Base-by-base conservation (phyloP, 37 sponge, comb jelly and placozoan genomes). In the Dysidea cf. avara region DNA sequence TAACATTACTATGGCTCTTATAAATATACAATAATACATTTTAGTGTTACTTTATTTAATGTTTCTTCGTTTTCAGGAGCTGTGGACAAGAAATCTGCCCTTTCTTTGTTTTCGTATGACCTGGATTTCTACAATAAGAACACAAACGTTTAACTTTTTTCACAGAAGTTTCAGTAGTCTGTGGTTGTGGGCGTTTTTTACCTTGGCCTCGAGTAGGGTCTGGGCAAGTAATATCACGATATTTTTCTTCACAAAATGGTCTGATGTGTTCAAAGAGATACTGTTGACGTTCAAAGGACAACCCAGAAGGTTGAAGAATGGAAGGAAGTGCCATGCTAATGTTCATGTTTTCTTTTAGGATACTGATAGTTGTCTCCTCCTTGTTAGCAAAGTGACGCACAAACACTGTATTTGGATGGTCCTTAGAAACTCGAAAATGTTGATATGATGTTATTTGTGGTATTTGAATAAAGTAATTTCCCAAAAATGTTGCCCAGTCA, bases 61-160 rank as follows among this genome's bases (percentile, higher is more conserved):
- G 20, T 18, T 12, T n/a, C 13, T 59, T 25, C 22, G 22, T 53
- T 26, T 51, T 13, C 17, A 47, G 26, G 7, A 50, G 52, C 52
- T 24, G 28, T 26, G 66, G 65, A 38, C 65, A 64, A 24, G 66
- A 53, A 50, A 51, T 64, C 29, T 48, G 3, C 5, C 54, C 66
- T 63, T 43, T 18, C 39, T 47, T 63, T 29, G 66, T 76, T 26
- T 76, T 76, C 21, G 68, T 77, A 66, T 77, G 78, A 6, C 78
- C 68, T 14, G 68, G 78, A 5, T 26, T 29, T 16, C 68, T 33
- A 40, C 78, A 77, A 69, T 77, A 34, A 7, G 57, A 38, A 33
- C 78, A 77, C 12, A 66, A 17, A n/a, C 78, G 39, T 14, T 31
- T 38, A 14, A 18, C 33, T 17, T 38, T 47, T 34, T 77, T 66